Conservation (phyloP, 2,797 vertebrate species). For the Glyptemys insculpta region DNA sequence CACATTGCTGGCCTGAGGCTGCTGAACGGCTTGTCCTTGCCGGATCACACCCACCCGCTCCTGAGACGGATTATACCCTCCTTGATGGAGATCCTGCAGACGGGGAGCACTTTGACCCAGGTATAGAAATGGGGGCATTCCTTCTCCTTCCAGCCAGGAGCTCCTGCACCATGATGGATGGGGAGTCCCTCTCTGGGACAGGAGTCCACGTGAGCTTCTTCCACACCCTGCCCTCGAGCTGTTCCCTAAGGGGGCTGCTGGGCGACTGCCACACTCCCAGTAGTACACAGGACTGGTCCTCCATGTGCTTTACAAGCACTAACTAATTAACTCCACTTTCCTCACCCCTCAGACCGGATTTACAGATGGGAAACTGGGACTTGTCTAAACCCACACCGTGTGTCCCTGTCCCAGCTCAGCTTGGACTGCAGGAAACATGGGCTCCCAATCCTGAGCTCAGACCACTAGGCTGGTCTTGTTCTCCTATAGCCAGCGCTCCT, state of each 20-base stretch:
- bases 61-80: slow-evolving; percentile 57
- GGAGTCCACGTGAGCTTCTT: neutral
- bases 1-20: slow-evolving; percentile 62
- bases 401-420: neutral
- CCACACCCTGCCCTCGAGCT: neutral
- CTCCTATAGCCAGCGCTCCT: neutral
- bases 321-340: neutral
- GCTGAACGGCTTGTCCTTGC: slow-evolving; percentile 68
- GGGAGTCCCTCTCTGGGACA: neutral
- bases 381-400: neutral
- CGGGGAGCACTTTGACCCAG: slow-evolving; percentile 50
- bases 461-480: neutral
- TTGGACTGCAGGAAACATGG: neutral
- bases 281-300: neutral
- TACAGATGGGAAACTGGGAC: neutral
- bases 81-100: slow-evolving; percentile 72
- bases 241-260: neutral
- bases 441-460: neutral
- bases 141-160: neutral
- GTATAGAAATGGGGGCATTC: slow-evolving; percentile 9
- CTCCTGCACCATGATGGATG: neutral
- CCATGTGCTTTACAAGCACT: neutral
- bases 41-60: slow-evolving; percentile 44
- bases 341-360: neutral
- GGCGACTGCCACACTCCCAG: rapidly evolving